Conservation (phyloP, 2,888 invertebrate genomes). For the Prenolepis imparis region DNA sequence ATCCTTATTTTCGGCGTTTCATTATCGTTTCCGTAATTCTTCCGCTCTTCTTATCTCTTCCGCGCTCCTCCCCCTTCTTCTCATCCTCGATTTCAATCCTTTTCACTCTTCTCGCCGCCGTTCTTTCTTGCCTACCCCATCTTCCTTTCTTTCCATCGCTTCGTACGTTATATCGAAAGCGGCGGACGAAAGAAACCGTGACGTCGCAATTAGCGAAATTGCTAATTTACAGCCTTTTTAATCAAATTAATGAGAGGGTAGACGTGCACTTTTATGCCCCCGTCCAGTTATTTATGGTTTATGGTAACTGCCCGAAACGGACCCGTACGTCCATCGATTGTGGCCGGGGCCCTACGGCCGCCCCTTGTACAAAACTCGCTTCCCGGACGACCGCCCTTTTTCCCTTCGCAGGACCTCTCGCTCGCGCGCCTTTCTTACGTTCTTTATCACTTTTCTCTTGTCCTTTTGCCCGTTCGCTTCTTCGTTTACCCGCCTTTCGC, state of each 20-base stretch:
- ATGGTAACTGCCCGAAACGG: conserved; percentile 76
- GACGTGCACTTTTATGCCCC: conserved; percentile 71
- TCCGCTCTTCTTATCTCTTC: conserved; percentile 12
- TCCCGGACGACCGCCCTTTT: conserved; percentile 46
- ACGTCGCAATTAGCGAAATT: conserved; percentile 77
- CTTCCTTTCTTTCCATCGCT: conserved; percentile 17
- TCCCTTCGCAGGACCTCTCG: conserved; percentile 40
- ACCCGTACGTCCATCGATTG: conserved; percentile 53
- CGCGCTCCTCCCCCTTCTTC: neutral
- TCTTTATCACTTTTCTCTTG: conserved; percentile 48
- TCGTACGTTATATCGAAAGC: conserved; percentile 44
- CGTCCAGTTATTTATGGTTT: conserved; percentile 78
- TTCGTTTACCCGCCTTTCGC: conserved; percentile 29
- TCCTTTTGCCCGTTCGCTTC: conserved; percentile 31
- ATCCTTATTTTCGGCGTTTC: neutral
- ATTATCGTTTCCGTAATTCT: conserved; percentile 11
- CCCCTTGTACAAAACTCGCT: conserved; percentile 44
- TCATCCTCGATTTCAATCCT: conserved; percentile 10
- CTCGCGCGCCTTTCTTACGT: conserved; percentile 42
- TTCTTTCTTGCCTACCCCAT: conserved; percentile 27
- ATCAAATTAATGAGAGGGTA: conserved; percentile 78
- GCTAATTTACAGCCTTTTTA: conserved; percentile 78
- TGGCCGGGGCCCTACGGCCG: conserved; percentile 36
- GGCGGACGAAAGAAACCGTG: conserved; percentile 65
- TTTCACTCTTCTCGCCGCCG: conserved; percentile 13